Base-by-base conservation (phyloP, 2,888 invertebrate species). In the Melikaiella ostensackeni region DNA sequence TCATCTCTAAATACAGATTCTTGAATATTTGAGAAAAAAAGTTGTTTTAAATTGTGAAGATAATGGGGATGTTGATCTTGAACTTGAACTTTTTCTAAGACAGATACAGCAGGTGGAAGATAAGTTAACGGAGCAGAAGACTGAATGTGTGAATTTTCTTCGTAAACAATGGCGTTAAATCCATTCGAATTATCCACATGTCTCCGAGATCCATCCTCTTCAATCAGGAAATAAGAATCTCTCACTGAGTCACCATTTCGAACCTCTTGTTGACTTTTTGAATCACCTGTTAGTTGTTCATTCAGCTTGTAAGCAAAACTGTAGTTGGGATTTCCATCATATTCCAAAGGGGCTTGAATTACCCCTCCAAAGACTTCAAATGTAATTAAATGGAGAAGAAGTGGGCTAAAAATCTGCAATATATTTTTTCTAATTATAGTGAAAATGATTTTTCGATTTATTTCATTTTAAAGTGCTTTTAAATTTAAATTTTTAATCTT, bases 131-230 rank as follows among this genome's bases (percentile, higher is more conserved):
- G 50, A 50, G 38, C 13, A 13, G n/a, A 50, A 8, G 7, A n/a
- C n/a, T 50, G 50, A 1, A 8, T 7, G n/a, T n/a, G 50, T 8
- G 50, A 19, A n/a, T 50, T n/a, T n/a, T n/a, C 50, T n/a, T 50
- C n/a, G n/a, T 50, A n/a, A 50, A 50, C 50, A 50, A 50, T n/a
- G 2, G 50, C n/a, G 77, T 90, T 90, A 77, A 90, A 90, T 70
- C 90, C 90, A 76, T 91, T 89, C 1, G 90, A 84, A 77, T 91
- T 91, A 38, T 90, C 88, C 73, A 90, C 90, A 73, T 88, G 79
- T n/a, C 90, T 84, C 11, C 89, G 84, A 11, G 89, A 89, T 19
- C 90, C 90, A 27, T 90, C 90, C 24, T 89, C 88, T 77, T 90
- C 90, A 77, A 90, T 88, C 59, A 90, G 82, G 75, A 88, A 88